phyloP scores from a whole-genome alignment of 2,888 invertebrate genomes.

The Cyrtodaria siliqua region DNA sequence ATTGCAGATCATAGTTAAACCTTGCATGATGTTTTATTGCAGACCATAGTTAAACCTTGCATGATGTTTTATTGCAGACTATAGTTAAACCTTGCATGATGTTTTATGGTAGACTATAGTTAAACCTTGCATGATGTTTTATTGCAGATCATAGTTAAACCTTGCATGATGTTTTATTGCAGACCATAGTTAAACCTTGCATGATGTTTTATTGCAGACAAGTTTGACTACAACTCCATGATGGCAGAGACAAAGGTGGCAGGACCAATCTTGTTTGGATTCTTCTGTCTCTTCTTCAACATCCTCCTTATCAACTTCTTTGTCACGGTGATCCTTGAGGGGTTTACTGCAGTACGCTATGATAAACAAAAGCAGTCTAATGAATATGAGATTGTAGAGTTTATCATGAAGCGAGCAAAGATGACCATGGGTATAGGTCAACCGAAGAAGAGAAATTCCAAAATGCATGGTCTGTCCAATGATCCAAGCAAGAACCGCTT shows the following conservation, averaged over 20 bases:
- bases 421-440: constrained; percentile 66
- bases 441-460: constrained; percentile 17
- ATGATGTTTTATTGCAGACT: too few relatives aligned
- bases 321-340: constrained; percentile 80
- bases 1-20: too few relatives aligned
- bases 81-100: too few relatives aligned
- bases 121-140: too few relatives aligned
- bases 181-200: too few relatives aligned
- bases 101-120: too few relatives aligned
- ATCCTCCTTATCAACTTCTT: constrained; percentile 83
- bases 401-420: constrained; percentile 73
- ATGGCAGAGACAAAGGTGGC: constrained; percentile 62
- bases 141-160: too few relatives aligned
- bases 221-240: constrained; percentile 84
- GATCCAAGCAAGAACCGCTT: constrained; percentile 45
- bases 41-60: too few relatives aligned
- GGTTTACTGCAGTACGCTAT: constrained; percentile 75
- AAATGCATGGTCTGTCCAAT: constrained; percentile 10
- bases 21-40: too few relatives aligned
- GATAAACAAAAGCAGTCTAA: constrained; percentile 77
- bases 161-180: too few relatives aligned
- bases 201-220: too few relatives aligned
- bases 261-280: constrained; percentile 76
- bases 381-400: constrained; percentile 82
- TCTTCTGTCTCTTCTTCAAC: constrained; percentile 73